Evolutionary conservation across 2,113 vertebrate genomes (phyloP).

Genomic region (Ptychochromis oligacanthus): DNA sequence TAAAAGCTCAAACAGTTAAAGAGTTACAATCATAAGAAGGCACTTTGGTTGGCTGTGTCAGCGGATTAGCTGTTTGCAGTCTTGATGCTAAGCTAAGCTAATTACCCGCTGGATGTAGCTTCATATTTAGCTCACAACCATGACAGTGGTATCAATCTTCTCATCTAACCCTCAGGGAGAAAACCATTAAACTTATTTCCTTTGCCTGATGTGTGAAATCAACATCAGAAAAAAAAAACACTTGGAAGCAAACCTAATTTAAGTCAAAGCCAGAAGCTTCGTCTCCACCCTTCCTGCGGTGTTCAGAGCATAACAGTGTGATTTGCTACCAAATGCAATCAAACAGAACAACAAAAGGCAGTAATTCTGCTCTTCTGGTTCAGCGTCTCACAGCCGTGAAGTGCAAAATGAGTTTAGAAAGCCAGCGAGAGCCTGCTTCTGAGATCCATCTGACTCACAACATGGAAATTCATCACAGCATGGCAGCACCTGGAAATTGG

Average conservation of each 20-base stretch:
- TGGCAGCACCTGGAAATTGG: conserved; percentile 35
- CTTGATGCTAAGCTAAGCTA: conserved; percentile 12
- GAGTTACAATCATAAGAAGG: neutral
- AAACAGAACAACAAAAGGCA: conserved; percentile 12
- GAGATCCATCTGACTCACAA: conserved; percentile 23
- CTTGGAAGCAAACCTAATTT: conserved; percentile 9
- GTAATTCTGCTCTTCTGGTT: conserved; percentile 21
- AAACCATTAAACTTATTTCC: neutral
- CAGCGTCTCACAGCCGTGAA: neutral
- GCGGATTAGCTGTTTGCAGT: neutral
- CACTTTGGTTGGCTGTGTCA: neutral
- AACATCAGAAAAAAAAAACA: neutral
- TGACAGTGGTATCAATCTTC: conserved; percentile 8
- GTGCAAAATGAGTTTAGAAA: conserved; percentile 16
- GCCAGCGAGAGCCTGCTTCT: neutral
- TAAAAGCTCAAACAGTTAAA: neutral
- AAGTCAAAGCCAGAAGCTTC: neutral
- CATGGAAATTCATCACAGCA: conserved; percentile 29
- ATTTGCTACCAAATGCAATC: conserved; percentile 27
- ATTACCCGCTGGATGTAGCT: neutral
- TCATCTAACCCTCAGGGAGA: neutral
- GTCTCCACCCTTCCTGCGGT: neutral
- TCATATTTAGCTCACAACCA: neutral
- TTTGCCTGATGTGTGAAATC: neutral
- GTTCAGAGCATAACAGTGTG: neutral